phyloP scores from a whole-genome alignment of 64 coral and sea anemone genomes.

The Platygyra sinensis region DNA sequence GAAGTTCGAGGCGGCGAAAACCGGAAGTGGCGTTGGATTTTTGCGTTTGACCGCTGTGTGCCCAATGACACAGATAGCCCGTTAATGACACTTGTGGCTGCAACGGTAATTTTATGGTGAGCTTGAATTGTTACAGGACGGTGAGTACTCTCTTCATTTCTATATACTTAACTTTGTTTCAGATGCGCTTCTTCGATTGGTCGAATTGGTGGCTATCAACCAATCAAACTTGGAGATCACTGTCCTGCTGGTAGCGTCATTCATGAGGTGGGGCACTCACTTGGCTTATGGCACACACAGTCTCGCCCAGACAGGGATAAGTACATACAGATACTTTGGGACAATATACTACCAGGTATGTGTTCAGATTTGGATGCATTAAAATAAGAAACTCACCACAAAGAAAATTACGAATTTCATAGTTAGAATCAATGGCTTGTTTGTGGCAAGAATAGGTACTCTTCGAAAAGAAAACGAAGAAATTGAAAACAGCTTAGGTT shows the following conservation, averaged over 20 bases:
- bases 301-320: slow-evolving; percentile 80
- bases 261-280: slow-evolving; percentile 81
- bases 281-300: slow-evolving; percentile 92
- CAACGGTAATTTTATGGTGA: no score
- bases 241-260: slow-evolving; percentile 88
- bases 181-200: slow-evolving; percentile 91
- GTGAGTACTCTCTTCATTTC: background rate
- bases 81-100: no score
- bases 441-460: no score
- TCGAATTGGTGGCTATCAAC: slow-evolving; percentile 77
- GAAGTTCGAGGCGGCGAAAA: no score
- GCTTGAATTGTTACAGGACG: no score
- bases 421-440: no score
- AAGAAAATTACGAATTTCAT: no score
- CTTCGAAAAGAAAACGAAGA: no score
- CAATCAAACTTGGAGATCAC: slow-evolving; percentile 79
- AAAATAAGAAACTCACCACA: background rate
- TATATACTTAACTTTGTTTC: background rate
- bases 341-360: slow-evolving; percentile 83
- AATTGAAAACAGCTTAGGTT: no score
- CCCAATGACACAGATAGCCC: no score
- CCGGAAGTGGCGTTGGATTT: no score
- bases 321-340: slow-evolving; percentile 86
- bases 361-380: background rate
- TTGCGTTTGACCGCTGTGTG: no score